A percentile compares a stretch with the other conserved stretches of the same genome.
Evolutionary conservation across 2,113 vertebrate species (phyloP).

Genomic region (Rhagologus leucostigma): DNA sequence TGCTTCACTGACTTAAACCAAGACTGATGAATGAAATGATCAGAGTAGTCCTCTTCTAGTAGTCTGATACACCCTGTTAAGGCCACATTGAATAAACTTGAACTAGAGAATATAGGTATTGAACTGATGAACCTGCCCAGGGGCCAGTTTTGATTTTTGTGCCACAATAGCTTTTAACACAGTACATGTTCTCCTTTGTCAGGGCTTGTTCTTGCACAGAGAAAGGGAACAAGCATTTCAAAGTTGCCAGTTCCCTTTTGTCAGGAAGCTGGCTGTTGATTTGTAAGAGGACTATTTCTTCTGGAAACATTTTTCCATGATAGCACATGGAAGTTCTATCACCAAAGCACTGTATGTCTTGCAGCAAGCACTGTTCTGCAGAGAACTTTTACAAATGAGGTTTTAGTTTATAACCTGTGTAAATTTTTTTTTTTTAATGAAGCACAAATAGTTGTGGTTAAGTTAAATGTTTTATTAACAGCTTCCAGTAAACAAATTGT

Average conservation of each 20-base stretch:
- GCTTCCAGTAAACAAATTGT: background rate
- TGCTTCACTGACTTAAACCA: background rate
- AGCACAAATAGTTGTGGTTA: conserved; percentile 31
- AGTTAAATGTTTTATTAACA: background rate
- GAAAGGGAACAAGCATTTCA: background rate
- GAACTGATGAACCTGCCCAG: conserved; percentile 3
- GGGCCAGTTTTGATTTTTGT: conserved; percentile 44
- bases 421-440: background rate
- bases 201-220: conserved; percentile 25
- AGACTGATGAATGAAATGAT: background rate
- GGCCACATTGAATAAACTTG: conserved; percentile 19
- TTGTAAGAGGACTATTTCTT: background rate
- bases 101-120: conserved; percentile 4
- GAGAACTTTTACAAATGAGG: background rate
- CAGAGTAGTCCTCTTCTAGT: background rate
- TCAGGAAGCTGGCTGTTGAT: background rate
- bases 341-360: conserved; percentile 4
- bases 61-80: background rate
- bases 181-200: conserved; percentile 11
- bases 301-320: background rate
- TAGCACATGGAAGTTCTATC: background rate
- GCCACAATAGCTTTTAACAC: conserved; percentile 17
- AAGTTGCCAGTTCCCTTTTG: background rate
- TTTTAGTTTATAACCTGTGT: background rate
- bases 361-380: background rate